Conservation (phyloP, 2,888 invertebrate species). For the Eupeodes latifasciatus region DNA sequence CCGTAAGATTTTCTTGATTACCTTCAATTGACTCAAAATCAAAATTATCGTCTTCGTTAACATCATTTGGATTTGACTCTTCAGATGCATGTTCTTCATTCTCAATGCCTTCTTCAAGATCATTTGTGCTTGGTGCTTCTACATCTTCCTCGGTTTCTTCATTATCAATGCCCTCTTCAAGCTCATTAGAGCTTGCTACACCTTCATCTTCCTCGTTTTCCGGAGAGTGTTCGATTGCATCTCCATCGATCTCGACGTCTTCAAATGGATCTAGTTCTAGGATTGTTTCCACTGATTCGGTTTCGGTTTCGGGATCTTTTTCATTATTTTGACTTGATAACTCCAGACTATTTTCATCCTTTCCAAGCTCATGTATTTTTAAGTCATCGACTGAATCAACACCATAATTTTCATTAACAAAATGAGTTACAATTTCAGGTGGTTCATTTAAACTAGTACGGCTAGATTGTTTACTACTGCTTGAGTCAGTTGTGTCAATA, state of each 20-base stretch:
- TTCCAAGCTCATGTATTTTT: neutral
- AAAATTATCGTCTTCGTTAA: neutral
- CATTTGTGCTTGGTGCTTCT: no score
- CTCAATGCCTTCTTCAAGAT: neutral
- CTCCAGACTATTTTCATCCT: neutral
- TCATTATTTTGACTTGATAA: neutral
- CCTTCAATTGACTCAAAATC: neutral
- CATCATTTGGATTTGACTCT: neutral
- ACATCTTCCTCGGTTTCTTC: neutral
- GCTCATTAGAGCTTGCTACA: neutral
- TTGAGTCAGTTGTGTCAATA: neutral
- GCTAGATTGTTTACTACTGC: constrained; percentile 1
- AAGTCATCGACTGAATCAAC: neutral
- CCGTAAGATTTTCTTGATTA: neutral
- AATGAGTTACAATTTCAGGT: neutral
- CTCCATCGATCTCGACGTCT: neutral
- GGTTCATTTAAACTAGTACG: neutral
- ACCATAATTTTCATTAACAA: constrained; percentile 9
- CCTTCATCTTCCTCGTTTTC: neutral
- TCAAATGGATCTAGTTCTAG: neutral
- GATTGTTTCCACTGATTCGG: neutral
- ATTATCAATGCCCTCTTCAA: neutral
- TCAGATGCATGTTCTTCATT: neutral
- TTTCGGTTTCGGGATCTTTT: neutral
- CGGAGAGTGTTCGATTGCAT: neutral